Conservation (phyloP, 2,113 vertebrate species). For the Sitta europaea region DNA sequence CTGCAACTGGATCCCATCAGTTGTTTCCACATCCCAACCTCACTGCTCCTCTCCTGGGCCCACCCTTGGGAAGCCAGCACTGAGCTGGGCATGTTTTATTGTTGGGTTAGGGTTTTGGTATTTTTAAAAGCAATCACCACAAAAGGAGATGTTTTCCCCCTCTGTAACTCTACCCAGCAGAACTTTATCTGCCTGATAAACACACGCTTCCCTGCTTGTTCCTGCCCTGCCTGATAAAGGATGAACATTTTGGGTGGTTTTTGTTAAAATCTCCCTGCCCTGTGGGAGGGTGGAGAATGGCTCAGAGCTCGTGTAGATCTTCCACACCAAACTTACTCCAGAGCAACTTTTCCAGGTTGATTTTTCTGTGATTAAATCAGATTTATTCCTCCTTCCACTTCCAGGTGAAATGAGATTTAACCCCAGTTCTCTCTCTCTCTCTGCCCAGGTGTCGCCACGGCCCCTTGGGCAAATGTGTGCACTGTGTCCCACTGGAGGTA, state of each 20-base stretch:
- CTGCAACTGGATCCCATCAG: neutral
- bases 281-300: rapidly evolving
- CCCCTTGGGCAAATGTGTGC: conserved; percentile 92
- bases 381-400: neutral
- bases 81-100: neutral
- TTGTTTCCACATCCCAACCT: neutral
- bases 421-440: neutral
- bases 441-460: conserved; percentile 89
- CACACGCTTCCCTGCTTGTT: neutral
- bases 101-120: neutral
- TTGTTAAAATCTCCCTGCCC: neutral
- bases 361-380: neutral
- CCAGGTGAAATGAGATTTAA: neutral
- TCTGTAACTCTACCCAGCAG: neutral
- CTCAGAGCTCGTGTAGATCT: neutral
- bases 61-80: neutral
- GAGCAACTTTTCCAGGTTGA: neutral
- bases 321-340: neutral
- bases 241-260: neutral
- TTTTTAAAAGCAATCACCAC: neutral
- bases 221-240: neutral
- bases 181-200: neutral
- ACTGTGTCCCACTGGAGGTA: conserved; percentile 97
- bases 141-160: neutral
- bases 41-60: neutral